Percentiles rank a stretch among this genome's conserved stretches.
Conservation (phyloP, 2,888 invertebrate species). For the Phrixothrix hirtus region DNA sequence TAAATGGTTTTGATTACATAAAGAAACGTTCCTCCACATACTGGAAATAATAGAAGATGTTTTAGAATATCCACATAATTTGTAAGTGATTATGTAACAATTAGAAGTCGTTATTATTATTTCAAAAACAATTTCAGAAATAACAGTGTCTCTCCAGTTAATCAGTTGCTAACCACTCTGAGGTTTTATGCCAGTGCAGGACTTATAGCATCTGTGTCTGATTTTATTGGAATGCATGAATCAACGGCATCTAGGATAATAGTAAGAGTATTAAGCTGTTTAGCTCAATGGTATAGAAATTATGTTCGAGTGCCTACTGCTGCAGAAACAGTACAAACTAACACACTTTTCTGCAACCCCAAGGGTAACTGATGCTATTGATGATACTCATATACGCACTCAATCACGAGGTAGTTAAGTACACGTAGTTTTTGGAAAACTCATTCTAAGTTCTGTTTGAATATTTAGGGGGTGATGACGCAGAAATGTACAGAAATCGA, state of each 20-base stretch:
- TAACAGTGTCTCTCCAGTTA: not conserved
- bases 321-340: not conserved
- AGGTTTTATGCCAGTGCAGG: not conserved
- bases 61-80: too few species aligned
- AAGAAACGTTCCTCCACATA: conserved; percentile 1
- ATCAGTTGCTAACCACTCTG: not conserved
- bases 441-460: not conserved
- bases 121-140: too few species aligned
- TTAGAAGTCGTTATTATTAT: too few species aligned
- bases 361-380: not conserved
- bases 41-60: too few species aligned
- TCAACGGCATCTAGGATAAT: conserved; percentile 1
- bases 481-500: too few species aligned
- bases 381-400: not conserved
- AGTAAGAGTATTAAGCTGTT: not conserved
- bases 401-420: too few species aligned
- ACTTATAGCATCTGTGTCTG: too few species aligned
- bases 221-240: too few species aligned
- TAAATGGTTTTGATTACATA: not conserved
- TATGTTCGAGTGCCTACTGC: too few species aligned
- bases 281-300: not conserved
- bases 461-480: not conserved
- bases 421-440: not conserved
- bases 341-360: not conserved
- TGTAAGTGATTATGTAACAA: too few species aligned